Evolutionary conservation across 2,113 vertebrate genomes (phyloP).

Genomic region (Solea solea): DNA sequence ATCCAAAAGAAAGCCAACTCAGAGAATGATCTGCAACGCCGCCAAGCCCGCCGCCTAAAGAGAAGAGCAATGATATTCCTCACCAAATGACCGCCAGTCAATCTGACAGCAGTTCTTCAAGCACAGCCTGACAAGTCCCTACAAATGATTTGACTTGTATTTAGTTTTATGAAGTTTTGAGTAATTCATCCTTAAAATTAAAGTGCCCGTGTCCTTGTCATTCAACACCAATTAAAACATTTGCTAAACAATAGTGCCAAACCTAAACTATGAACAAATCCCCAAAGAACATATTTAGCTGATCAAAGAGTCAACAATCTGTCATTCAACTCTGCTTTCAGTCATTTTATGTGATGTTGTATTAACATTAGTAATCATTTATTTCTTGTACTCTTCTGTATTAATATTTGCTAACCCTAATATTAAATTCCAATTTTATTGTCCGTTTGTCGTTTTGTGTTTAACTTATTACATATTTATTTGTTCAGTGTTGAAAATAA

Average conservation of each 20-base stretch:
- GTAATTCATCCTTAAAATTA: neutral
- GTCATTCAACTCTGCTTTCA: no score
- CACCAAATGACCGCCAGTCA: constrained; percentile 28
- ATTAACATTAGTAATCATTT: neutral
- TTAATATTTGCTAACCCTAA: constrained; percentile 4
- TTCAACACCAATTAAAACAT: neutral
- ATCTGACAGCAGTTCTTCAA: neutral
- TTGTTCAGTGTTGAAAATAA: constrained; percentile 33
- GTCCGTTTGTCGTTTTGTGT: constrained; percentile 23
- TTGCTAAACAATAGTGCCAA: neutral
- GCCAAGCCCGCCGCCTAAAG: constrained; percentile 64
- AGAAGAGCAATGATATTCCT: constrained; percentile 74
- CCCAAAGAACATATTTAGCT: no score
- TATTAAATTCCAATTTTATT: constrained; percentile 19
- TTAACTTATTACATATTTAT: constrained; percentile 48
- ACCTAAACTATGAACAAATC: neutral
- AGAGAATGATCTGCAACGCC: constrained; percentile 59
- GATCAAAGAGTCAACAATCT: no score
- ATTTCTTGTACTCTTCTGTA: neutral
- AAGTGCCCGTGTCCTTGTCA: neutral
- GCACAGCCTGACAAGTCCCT: neutral
- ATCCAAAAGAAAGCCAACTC: neutral
- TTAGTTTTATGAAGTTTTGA: neutral
- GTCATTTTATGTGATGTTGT: neutral
- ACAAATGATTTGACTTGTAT: neutral